phyloP scores from a whole-genome alignment of 2,797 vertebrate species.

The Arnoldichthys spilopterus region DNA sequence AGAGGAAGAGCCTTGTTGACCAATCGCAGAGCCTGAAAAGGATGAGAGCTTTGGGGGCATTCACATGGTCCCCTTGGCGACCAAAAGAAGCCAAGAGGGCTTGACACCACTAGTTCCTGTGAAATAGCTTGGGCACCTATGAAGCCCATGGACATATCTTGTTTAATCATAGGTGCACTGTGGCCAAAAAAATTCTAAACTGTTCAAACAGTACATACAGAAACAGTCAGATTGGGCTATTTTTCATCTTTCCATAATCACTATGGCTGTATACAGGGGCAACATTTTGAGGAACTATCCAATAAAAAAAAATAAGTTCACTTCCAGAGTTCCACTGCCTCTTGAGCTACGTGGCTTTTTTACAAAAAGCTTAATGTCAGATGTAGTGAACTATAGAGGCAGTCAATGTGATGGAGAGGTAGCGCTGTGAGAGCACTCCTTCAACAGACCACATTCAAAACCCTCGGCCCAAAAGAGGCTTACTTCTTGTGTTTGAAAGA shows the following conservation, averaged over 20 bases:
- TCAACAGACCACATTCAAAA: constrained; percentile 29
- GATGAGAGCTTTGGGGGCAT: constrained; percentile 68
- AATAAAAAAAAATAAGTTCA: constrained; percentile 24
- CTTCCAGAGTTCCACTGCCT: constrained; percentile 41
- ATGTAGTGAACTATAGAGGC: constrained; percentile 69
- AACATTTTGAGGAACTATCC: constrained; percentile 47
- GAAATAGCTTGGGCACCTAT: constrained; percentile 35
- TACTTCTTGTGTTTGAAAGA: constrained; percentile 15
- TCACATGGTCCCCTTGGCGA: constrained; percentile 75
- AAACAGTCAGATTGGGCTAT: neutral
- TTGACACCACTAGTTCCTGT: constrained; percentile 34
- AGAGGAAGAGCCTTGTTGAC: constrained; percentile 80
- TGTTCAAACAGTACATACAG: neutral
- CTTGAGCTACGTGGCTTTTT: constrained; percentile 48
- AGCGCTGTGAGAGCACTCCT: constrained; percentile 52
- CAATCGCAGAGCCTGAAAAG: constrained; percentile 72
- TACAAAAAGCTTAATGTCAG: constrained; percentile 58
- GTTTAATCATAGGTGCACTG: neutral
- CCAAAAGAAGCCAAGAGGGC: constrained; percentile 50
- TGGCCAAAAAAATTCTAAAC: neutral
- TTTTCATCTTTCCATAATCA: constrained; percentile 24
- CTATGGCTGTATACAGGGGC: constrained; percentile 31
- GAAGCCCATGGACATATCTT: neutral
- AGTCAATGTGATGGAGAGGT: constrained; percentile 66
- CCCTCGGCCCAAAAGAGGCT: constrained; percentile 12